Evolutionary conservation across 2,797 vertebrate species (phyloP), one percentile per base, ranked within the genome.

Genomic region (Spinus pinus): DNA sequence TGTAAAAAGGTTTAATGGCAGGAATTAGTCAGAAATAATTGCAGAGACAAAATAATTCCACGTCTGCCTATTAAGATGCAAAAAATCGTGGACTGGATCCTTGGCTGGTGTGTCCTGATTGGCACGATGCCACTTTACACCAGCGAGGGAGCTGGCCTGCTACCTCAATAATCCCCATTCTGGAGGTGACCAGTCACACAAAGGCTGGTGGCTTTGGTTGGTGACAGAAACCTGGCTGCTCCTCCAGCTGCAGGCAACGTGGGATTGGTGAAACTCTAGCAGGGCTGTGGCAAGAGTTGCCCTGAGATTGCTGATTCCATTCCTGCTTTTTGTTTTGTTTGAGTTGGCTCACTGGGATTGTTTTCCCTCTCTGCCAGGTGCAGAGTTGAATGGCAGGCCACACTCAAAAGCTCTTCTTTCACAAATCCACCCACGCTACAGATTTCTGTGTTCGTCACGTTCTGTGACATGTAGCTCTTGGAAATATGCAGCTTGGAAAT

Each of bases 341-440:
- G 81, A 75, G 35, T 97, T 97, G 96, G 96, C 96, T 92, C 23
- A 24, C 67, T 51, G 17, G 92, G 93, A 65, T 94, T 96, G 94
- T 96, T 97, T 97, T 97, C 65, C 56, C 93, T 96, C 94, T 92
- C 89, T 97, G 94, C 96, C 96, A 97, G 96, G 97, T 96, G 96
- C 94, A 94, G 96, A 96, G 96, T 97, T 97, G 96, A 97, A 96
- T 97, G 94, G 96, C 90, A 96, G 97, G 96, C 93, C 96, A 96
- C 86, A 62, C 96, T 97, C 95, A 96, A 96, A 97, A 96, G 94
- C 94, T 97, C 88, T 62, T 91, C 96, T 97, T 96, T 97, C 89
- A 87, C 94, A 97, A 97, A 95, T 97, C 96, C 96, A 97, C 96
- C 96, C 95, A 96, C 93, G 33, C 93, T 91, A 91, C 89, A 93